Evolutionary conservation across 37 sponge, comb jelly and placozoan genomes (phyloP), one percentile per base, ranked within the genome.

Genomic region (Cladorhizidae sp.): DNA sequence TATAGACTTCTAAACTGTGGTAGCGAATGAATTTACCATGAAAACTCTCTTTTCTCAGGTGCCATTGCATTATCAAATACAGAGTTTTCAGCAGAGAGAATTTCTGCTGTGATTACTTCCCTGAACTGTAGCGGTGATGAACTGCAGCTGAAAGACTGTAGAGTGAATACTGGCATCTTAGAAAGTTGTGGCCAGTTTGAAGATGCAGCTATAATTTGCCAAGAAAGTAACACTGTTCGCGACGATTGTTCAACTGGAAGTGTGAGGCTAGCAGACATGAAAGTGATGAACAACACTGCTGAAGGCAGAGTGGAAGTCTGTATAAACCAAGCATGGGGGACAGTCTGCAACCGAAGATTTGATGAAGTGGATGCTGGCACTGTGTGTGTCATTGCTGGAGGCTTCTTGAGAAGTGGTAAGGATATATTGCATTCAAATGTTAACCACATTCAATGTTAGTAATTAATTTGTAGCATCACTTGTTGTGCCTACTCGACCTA

Each of bases 301-400:
- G 70, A 76, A 38, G 84, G 84, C 22, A 76, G 78, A 72, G 78
- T 85, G 38, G 85, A 85, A 37, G 73, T 85, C 36, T 85, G 85
- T 37, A 72, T 85, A 35, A 85, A 85, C 79, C 57, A 78, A 68
- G 85, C 85, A 49, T 85, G 85, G 85, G 85, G 85, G 2, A 85
- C 85, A 61, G 73, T 85, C n/a, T 85, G 85, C 57, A 35, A 36
- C 28, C 21, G 56, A 29, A 42, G 15, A 26, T 77, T 85, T 40
- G 43, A 35, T 7, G 11, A 26, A 43, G 73, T 42, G 12, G 85
- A 85, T 78, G 85, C 79, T 51, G 78, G 28, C 5, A 73, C 72
- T 32, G 79, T 77, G 14, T 85, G 85, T 50, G 52, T 29, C 14
- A 41, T 55, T 17, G 72, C 78, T 32, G 72, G 57, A 49, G 85